These are phyloP conservation scores for Solenopsis fugax DNA, from an alignment of 1,140 invertebrate species.

Conservation along the genomic window DNA sequence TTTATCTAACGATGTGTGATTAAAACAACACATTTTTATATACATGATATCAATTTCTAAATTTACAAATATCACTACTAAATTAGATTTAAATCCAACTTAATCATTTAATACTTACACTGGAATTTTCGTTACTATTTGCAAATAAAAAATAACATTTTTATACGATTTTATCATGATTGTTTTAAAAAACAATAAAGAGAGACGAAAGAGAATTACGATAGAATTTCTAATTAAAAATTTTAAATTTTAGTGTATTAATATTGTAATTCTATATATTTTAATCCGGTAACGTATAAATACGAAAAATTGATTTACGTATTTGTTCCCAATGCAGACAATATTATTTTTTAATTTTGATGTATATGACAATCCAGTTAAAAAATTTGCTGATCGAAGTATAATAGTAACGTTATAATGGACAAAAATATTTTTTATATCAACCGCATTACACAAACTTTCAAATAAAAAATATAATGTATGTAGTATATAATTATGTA, in stretches of 20 bases:
- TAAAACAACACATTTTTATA: slow-evolving; percentile 33
- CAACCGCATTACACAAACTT: neutral
- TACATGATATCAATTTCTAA: neutral
- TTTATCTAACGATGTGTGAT: slow-evolving; percentile 6
- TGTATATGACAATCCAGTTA: neutral
- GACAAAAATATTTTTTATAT: slow-evolving; percentile 30
- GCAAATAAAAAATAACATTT: slow-evolving; percentile 2
- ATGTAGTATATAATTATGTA: slow-evolving; percentile 5
- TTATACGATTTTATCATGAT: neutral
- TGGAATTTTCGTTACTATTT: slow-evolving; percentile 10
- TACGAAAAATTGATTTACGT: slow-evolving; percentile 41
- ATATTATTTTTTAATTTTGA: slow-evolving; percentile 39
- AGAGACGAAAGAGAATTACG: slow-evolving; percentile 17
- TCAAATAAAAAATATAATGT: slow-evolving; percentile 14
- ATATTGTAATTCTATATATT: neutral
- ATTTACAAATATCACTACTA: slow-evolving; percentile 17
- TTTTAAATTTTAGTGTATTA: slow-evolving; percentile 27
- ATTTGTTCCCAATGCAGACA: slow-evolving; percentile 20
- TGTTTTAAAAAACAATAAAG: slow-evolving; percentile 14
- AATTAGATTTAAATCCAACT: neutral
- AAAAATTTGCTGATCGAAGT: slow-evolving; percentile 2
- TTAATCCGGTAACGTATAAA: neutral
- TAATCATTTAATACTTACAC: slow-evolving; percentile 2
- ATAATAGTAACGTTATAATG: neutral
- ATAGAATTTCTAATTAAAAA: slow-evolving; percentile 6